Evolutionary conservation across 2,113 vertebrate genomes (phyloP).

Genomic region (Hippocampus abdominalis): DNA sequence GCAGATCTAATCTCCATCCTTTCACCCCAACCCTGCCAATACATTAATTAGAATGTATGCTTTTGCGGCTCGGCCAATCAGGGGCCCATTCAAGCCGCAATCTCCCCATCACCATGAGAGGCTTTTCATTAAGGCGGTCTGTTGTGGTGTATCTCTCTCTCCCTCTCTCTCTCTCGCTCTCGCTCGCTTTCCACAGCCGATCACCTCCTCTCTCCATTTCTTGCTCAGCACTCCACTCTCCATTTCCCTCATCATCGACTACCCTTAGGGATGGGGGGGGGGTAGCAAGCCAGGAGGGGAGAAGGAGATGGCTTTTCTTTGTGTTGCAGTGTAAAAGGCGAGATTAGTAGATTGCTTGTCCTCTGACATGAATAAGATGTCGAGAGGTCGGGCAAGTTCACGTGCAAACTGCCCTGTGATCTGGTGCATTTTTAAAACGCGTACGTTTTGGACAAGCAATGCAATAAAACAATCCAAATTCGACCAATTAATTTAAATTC

Average conservation of each 20-base stretch:
- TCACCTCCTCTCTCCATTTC: conserved; percentile 37
- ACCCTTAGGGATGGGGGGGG: conserved; percentile 21
- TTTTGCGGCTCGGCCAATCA: conserved; percentile 54
- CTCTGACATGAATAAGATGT: conserved; percentile 33
- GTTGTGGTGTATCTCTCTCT: conserved; percentile 51
- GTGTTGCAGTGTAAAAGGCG: conserved; percentile 43
- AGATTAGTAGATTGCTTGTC: conserved; percentile 50
- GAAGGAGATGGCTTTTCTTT: conserved; percentile 29
- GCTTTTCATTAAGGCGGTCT: conserved; percentile 67
- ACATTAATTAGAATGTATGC: conserved; percentile 58
- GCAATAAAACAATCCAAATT: neutral
- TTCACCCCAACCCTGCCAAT: conserved; percentile 39
- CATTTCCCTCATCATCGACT: conserved; percentile 45
- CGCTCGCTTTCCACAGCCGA: conserved; percentile 6
- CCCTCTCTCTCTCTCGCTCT: conserved; percentile 15
- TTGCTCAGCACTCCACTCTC: conserved; percentile 25
- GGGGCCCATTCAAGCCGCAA: conserved; percentile 55
- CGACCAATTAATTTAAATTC: too few species aligned
- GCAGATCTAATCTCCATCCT: conserved; percentile 47
- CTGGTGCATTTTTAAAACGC: neutral
- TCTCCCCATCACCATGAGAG: conserved; percentile 62
- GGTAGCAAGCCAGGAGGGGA: conserved; percentile 27
- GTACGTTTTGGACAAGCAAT: neutral
- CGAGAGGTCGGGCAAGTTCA: conserved; percentile 41
- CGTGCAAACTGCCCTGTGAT: conserved; percentile 28